Conservation (phyloP, 2,113 vertebrate species). For the Eulemur macaco region DNA sequence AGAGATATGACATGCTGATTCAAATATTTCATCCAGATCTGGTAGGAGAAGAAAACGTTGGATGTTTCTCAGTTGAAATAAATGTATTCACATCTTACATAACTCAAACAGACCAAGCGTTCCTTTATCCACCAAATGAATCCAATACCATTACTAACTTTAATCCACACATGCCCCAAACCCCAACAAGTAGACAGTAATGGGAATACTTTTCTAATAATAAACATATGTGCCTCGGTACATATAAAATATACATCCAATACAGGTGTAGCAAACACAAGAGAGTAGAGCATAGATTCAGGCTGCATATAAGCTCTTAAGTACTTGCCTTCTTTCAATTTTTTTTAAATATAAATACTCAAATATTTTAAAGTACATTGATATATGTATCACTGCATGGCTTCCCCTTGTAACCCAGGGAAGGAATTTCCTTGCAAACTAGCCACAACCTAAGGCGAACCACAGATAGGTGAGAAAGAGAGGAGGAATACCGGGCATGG, state of each 20-base stretch:
- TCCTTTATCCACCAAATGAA: neutral
- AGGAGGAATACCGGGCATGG: fast-evolving
- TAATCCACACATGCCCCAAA: neutral
- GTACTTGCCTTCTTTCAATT: no score
- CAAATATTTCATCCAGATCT: neutral
- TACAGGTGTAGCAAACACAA: neutral
- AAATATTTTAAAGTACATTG: neutral
- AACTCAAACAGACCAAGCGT: neutral
- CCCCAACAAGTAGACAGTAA: neutral
- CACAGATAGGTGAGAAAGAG: neutral
- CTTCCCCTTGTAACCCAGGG: neutral
- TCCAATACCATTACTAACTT: neutral
- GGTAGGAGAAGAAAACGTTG: neutral
- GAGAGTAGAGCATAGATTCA: neutral
- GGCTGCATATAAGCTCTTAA: neutral
- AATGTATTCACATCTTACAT: neutral
- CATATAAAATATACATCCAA: fast-evolving
- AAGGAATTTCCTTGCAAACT: neutral
- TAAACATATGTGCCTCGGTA: neutral
- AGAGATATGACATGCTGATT: neutral
- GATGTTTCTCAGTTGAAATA: neutral
- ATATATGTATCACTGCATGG: fast-evolving
- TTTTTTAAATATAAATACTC: neutral
- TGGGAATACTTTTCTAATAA: neutral
- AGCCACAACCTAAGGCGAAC: neutral